phyloP scores from a whole-genome alignment of 1,140 invertebrate genomes.

The Elysia chlorotica region DNA sequence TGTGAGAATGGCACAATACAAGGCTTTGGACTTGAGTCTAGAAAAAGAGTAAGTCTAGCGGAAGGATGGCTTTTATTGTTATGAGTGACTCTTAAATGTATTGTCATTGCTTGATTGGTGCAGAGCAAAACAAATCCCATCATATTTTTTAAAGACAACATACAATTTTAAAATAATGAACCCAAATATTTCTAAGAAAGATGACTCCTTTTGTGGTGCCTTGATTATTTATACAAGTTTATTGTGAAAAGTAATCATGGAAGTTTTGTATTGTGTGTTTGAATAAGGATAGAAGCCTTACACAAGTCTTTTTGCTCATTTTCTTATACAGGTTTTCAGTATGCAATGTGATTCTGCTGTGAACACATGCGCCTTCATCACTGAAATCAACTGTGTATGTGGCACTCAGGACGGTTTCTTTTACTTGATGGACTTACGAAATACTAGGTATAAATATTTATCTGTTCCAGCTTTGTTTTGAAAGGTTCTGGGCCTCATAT shows the following conservation, averaged over 20 bases:
- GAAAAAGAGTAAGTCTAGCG: slow-evolving; percentile 62
- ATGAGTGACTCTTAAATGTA: background rate
- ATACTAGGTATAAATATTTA: slow-evolving; percentile 54
- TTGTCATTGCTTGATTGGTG: too few species aligned
- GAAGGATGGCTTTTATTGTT: background rate
- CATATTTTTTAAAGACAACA: too few species aligned
- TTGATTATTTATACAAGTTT: too few species aligned
- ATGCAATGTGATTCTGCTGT: slow-evolving; percentile 62
- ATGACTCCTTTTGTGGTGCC: too few species aligned
- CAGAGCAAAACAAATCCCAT: too few species aligned
- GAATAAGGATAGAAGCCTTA: too few species aligned
- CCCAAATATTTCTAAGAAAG: too few species aligned
- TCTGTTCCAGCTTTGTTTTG: too few species aligned
- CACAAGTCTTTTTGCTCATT: too few species aligned
- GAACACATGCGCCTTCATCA: slow-evolving; percentile 60
- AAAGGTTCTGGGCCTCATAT: too few species aligned
- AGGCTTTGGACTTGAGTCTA: slow-evolving; percentile 67
- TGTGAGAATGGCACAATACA: slow-evolving; percentile 70
- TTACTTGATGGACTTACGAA: slow-evolving; percentile 55
- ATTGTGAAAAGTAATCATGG: background rate
- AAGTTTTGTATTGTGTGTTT: background rate
- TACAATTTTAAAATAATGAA: too few species aligned
- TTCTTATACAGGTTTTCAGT: slow-evolving; percentile 61
- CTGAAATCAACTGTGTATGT: slow-evolving; percentile 47
- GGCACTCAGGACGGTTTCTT: slow-evolving; percentile 62